Percentiles rank a stretch among this genome's conserved stretches.
These are phyloP conservation scores for Tenthredo distinguenda DNA, from an alignment of 2,888 invertebrate species.

Conservation along the genomic window DNA sequence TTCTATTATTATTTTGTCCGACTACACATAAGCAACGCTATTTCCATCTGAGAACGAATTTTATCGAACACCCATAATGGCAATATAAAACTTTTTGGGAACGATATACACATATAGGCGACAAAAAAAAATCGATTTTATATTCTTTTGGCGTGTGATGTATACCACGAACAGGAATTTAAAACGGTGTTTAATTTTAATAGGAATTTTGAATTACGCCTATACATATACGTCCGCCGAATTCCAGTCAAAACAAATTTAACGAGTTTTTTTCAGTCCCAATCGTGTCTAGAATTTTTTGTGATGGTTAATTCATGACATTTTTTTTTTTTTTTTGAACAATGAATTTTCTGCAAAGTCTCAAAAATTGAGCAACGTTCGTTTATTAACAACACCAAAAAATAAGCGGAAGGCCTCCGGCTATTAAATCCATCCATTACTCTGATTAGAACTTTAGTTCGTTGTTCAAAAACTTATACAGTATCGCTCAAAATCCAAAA, in stretches of 20 bases:
- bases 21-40: neutral
- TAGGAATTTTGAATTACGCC: neutral
- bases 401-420: too few relatives aligned
- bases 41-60: neutral
- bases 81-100: neutral
- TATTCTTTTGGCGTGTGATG: neutral
- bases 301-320: neutral
- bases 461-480: too few relatives aligned
- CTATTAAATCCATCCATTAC: too few relatives aligned
- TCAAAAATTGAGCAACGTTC: too few relatives aligned
- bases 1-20: neutral
- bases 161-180: constrained; percentile 5
- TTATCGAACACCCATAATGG: neutral
- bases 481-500: too few relatives aligned
- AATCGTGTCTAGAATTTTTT: neutral
- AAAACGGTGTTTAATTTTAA: neutral
- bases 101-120: neutral
- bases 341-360: neutral
- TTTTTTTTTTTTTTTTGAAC: neutral
- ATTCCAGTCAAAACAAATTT: neutral
- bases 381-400: too few relatives aligned
- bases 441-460: too few relatives aligned
- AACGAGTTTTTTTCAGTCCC: neutral
- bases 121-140: neutral
- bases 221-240: neutral